These are phyloP conservation scores for Papilio machaon DNA, from an alignment of 1,140 invertebrate genomes.

Conservation along the genomic window DNA sequence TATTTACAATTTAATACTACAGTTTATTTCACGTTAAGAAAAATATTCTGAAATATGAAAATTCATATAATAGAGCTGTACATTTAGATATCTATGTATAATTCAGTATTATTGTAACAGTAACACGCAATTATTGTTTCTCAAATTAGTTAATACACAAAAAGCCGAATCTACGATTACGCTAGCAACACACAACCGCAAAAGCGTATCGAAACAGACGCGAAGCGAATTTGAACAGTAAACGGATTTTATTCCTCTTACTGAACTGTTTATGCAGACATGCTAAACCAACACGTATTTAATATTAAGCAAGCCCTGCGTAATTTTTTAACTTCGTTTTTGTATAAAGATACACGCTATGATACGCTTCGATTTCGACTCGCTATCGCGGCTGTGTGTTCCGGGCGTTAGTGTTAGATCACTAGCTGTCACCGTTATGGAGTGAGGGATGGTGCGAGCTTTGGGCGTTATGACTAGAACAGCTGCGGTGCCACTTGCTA, in stretches of 20 bases:
- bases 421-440: neutral
- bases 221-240: neutral
- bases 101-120: conserved; percentile 30
- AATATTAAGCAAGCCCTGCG: neutral
- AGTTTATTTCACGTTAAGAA: conserved; percentile 55
- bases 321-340: neutral
- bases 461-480: conserved; percentile 25
- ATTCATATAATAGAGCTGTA: conserved; percentile 57
- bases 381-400: neutral
- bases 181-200: neutral
- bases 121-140: conserved; percentile 35
- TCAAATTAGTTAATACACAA: conserved; percentile 18
- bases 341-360: no score
- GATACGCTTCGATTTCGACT: neutral
- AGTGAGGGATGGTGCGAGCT: conserved; percentile 9
- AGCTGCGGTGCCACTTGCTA: conserved; percentile 14
- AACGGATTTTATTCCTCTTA: no score
- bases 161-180: conserved; percentile 26
- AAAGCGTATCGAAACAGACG: neutral
- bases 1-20: conserved; percentile 53
- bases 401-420: neutral
- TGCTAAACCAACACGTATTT: neutral
- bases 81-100: conserved; percentile 52
- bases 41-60: conserved; percentile 62
- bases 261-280: neutral